Evolutionary conservation across 2,797 vertebrate genomes (phyloP).

Genomic region (Helicolenus hilgendorfi): DNA sequence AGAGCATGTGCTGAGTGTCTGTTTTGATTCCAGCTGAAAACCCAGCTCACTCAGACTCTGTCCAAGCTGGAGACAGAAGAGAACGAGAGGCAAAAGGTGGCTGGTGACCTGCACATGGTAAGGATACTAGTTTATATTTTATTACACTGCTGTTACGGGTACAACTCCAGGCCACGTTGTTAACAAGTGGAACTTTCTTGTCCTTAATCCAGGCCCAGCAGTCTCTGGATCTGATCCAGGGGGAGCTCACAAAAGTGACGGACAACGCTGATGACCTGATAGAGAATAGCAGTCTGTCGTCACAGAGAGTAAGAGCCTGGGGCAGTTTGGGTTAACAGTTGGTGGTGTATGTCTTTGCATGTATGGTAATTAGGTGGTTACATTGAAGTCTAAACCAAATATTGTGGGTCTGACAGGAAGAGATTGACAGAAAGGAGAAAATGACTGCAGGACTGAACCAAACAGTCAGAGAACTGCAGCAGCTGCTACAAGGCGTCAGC

Average conservation of each 20-base stretch:
- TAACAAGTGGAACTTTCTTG: not conserved
- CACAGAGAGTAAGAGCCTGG: constrained; percentile 90
- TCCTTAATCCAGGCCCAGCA: constrained; percentile 93
- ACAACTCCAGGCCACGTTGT: not conserved
- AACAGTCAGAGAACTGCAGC: constrained; percentile 95
- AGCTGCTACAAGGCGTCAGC: constrained; percentile 94
- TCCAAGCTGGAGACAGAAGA: constrained; percentile 94
- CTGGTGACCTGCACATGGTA: constrained; percentile 91
- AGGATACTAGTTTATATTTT: not conserved
- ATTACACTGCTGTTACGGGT: not conserved
- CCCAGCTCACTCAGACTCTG: constrained; percentile 93
- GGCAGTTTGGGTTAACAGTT: not conserved
- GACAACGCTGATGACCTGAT: constrained; percentile 92
- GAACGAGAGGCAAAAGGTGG: constrained; percentile 94
- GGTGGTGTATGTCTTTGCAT: not conserved
- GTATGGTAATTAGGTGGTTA: not conserved
- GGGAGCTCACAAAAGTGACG: constrained; percentile 93
- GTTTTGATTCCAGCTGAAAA: constrained; percentile 94
- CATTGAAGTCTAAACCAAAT: not conserved
- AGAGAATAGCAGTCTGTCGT: constrained; percentile 93
- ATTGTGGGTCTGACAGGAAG: constrained; percentile 87
- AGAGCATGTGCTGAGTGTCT: constrained; percentile 26
- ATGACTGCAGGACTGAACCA: constrained; percentile 93
- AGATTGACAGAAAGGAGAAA: constrained; percentile 93
- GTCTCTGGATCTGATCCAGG: constrained; percentile 95